phyloP scores from a whole-genome alignment of 2,797 vertebrate species.

The Phylloscopus collybita region DNA sequence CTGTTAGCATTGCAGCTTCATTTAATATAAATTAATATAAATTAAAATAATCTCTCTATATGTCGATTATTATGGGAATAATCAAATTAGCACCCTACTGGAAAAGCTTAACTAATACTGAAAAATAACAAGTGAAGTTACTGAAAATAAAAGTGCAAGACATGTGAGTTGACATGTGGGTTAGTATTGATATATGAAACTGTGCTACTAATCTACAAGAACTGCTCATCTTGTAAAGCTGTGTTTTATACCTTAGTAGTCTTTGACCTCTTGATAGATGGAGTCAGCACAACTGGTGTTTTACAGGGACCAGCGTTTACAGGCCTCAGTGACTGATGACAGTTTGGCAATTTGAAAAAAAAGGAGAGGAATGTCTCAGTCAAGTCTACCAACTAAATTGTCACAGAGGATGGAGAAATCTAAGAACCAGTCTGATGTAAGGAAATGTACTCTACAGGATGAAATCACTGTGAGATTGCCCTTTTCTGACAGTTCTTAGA shows the following conservation, averaged over 20 bases:
- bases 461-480: neutral
- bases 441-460: neutral
- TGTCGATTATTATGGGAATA: neutral
- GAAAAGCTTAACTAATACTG: neutral
- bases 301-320: neutral
- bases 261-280: neutral
- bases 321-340: neutral
- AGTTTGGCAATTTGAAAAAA: neutral
- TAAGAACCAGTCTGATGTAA: neutral
- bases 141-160: neutral
- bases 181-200: neutral
- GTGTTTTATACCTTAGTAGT: neutral
- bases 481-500: neutral
- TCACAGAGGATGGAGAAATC: neutral
- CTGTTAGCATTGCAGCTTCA: neutral
- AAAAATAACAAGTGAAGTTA: neutral
- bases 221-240: neutral
- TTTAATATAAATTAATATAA: slow-evolving; percentile 3
- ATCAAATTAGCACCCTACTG: neutral
- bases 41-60: neutral
- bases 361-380: neutral
- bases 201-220: neutral
- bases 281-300: neutral
- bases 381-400: neutral
- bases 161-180: neutral